Evolutionary conservation across 2,888 invertebrate genomes (phyloP).

Genomic region (Stenodema calcarata): DNA sequence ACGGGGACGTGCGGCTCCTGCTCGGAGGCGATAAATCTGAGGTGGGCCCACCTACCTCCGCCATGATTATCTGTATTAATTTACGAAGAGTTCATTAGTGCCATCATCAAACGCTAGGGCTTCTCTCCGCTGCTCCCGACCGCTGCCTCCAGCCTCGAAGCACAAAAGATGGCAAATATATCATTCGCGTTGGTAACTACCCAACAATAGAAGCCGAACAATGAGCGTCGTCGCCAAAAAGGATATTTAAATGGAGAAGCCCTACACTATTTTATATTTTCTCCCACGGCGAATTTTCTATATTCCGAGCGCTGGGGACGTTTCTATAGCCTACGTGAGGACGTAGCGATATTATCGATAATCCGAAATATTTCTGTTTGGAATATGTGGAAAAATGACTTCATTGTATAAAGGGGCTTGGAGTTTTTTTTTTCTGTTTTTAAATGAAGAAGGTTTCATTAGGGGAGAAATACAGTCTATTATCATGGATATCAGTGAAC

Average conservation of each 20-base stretch:
- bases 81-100: constrained; percentile 34
- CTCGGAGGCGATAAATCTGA: constrained; percentile 28
- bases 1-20: background rate
- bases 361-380: no score
- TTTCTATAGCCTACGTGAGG: no score
- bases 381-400: no score
- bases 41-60: background rate
- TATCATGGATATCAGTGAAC: no score
- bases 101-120: background rate
- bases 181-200: background rate
- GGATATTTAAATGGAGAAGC: background rate
- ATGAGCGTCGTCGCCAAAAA: background rate
- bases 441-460: no score
- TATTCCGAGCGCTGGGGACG: background rate
- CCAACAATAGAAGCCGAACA: background rate
- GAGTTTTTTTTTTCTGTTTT: no score
- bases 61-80: constrained; percentile 16
- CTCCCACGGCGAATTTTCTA: background rate
- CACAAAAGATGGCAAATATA: background rate
- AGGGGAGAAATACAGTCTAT: no score
- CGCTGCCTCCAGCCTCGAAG: background rate
- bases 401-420: no score
- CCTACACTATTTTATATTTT: background rate
- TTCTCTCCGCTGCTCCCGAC: background rate
- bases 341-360: no score